Percentiles rank a stretch among this genome's conserved stretches.
Conservation (phyloP, 2,113 vertebrate species). For the Tragelaphus imberbis region DNA sequence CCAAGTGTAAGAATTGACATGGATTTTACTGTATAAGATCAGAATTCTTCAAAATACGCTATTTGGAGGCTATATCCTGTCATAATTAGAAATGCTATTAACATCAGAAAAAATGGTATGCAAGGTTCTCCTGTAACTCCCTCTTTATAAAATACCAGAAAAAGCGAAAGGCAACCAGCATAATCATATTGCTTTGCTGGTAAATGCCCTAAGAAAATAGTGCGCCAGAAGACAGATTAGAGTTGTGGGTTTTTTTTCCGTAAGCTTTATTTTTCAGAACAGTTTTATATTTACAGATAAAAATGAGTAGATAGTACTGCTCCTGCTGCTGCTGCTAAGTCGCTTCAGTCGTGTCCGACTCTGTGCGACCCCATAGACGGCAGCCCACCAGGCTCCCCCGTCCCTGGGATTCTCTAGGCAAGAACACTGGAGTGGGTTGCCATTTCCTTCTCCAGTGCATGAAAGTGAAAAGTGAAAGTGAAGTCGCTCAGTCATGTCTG, state of each 20-base stretch:
- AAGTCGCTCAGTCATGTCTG: accelerated
- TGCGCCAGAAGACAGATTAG: neutral
- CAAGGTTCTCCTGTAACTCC: neutral
- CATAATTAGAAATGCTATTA: neutral
- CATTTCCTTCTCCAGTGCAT: neutral
- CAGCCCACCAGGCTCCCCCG: neutral
- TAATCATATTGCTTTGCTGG: neutral
- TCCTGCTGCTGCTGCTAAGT: neutral
- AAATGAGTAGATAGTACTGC: neutral
- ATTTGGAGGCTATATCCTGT: neutral
- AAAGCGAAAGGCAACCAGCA: neutral
- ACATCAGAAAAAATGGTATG: neutral
- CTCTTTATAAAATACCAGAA: neutral
- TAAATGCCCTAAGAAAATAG: neutral
- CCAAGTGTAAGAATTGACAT: neutral
- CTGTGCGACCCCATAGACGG: neutral
- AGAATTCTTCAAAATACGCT: neutral
- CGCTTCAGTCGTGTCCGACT: accelerated
- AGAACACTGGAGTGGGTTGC: neutral
- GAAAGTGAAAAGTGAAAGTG: neutral
- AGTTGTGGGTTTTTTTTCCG: neutral
- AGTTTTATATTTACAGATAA: neutral
- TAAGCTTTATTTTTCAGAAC: neutral
- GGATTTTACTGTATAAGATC: neutral
- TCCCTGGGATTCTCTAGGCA: neutral